phyloP scores from a whole-genome alignment of 2,888 invertebrate species.

The Achlya flavicornis region DNA sequence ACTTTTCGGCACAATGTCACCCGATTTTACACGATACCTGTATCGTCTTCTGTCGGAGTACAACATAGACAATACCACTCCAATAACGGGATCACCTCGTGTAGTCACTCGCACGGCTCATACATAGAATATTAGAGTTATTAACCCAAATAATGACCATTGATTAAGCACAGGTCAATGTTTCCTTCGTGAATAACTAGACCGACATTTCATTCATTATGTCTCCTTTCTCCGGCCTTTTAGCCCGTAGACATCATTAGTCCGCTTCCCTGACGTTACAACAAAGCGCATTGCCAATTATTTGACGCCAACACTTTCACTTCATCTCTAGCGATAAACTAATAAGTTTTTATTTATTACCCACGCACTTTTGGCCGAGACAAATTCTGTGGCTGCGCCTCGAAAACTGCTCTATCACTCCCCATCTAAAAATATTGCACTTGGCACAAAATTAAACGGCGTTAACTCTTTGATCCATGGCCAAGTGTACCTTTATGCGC shows the following conservation, averaged over 20 bases:
- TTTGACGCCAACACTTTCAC: constrained; percentile 9
- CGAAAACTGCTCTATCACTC: constrained; percentile 62
- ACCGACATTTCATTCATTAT: not conserved
- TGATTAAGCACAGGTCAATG: not conserved
- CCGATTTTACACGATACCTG: not conserved
- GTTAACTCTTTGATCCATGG: constrained; percentile 73
- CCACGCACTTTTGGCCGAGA: constrained; percentile 30
- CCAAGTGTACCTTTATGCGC: constrained; percentile 50
- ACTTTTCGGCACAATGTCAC: not conserved
- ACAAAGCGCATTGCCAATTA: constrained; percentile 8
- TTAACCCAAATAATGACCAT: not conserved
- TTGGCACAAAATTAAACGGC: constrained; percentile 75
- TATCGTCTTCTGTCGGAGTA: not conserved
- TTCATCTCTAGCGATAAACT: constrained; percentile 15
- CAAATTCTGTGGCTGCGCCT: constrained; percentile 54
- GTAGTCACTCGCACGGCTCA: not conserved
- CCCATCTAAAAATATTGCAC: constrained; percentile 75
- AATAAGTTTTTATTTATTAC: constrained; percentile 36
- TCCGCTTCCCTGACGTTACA: not conserved
- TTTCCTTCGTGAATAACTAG: not conserved
- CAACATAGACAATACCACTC: not conserved
- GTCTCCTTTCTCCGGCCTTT: constrained; percentile 3
- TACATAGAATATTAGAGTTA: not conserved
- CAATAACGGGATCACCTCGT: not conserved
- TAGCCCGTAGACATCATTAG: not conserved